These are phyloP conservation scores for Columba guinea DNA, from an alignment of 2,797 vertebrate genomes.

Conservation along the genomic window DNA sequence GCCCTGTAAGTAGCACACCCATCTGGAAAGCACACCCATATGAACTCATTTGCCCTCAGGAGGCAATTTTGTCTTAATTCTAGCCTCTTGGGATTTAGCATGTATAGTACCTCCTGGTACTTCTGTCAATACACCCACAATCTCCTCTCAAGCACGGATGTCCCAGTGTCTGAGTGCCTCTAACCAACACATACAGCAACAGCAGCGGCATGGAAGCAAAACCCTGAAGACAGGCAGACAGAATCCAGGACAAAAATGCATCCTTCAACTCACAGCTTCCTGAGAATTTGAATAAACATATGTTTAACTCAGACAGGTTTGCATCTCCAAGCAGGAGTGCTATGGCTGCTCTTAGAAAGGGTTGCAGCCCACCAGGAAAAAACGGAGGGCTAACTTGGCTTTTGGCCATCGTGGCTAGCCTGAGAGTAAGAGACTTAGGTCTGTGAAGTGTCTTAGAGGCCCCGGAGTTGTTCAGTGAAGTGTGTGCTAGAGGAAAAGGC, in stretches of 20 bases:
- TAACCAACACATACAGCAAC: neutral
- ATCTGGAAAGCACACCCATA: neutral
- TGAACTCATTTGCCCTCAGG: conserved; percentile 1
- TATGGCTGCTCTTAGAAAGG: neutral
- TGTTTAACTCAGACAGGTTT: neutral
- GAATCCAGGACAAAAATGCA: neutral
- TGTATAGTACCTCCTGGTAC: neutral
- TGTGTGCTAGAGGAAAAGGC: neutral
- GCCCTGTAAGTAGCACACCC: neutral
- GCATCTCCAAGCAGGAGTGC: neutral
- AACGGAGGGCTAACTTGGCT: neutral
- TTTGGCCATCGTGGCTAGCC: neutral
- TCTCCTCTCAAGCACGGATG: neutral
- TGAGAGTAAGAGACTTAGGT: neutral
- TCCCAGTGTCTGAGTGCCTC: neutral
- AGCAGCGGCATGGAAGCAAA: neutral
- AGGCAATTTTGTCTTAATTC: neutral
- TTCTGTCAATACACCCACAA: conserved; percentile 38
- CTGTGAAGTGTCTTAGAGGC: neutral
- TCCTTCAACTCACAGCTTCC: neutral
- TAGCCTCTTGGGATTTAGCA: neutral
- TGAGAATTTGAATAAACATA: neutral
- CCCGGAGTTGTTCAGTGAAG: neutral
- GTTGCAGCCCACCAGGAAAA: neutral
- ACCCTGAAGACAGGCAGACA: neutral